These are phyloP conservation scores for Simalia tracyae DNA, from an alignment of 2,797 vertebrate species.

Conservation along the genomic window DNA sequence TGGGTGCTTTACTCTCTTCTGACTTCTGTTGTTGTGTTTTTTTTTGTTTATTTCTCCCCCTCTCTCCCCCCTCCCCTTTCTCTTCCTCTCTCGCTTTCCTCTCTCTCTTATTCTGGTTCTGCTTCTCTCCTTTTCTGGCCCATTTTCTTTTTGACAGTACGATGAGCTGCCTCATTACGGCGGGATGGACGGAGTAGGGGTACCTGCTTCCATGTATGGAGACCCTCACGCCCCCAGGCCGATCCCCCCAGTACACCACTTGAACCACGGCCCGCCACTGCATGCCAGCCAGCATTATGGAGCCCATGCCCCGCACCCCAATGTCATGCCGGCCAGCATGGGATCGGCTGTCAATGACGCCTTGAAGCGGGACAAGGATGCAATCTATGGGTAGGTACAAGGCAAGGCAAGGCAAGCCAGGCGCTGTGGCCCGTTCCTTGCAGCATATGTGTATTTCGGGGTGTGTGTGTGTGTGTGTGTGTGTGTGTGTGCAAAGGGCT, in stretches of 20 bases:
- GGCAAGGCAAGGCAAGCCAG: constrained; percentile 28
- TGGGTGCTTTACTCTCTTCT: constrained; percentile 71
- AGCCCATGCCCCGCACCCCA: constrained; percentile 96
- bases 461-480: not conserved
- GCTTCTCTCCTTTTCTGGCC: constrained; percentile 49
- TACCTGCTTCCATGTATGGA: constrained; percentile 98
- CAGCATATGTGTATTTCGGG: constrained; percentile 22
- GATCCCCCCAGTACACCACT: constrained; percentile 97
- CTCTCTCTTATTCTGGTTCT: not conserved
- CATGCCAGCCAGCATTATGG: constrained; percentile 99
- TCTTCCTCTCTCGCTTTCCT: constrained; percentile 24
- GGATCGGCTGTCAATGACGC: constrained; percentile 99
- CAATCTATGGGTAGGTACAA: constrained; percentile 95
- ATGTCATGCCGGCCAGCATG: constrained; percentile 99
- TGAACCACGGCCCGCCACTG: constrained; percentile 98
- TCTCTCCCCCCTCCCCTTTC: constrained; percentile 5
- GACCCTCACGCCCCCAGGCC: constrained; percentile 96
- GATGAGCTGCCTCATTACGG: constrained; percentile 99
- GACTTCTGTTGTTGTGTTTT: constrained; percentile 73
- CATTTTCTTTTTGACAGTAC: constrained; percentile 84
- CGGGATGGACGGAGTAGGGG: constrained; percentile 98
- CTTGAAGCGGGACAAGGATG: constrained; percentile 99
- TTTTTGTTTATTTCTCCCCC: constrained; percentile 16
- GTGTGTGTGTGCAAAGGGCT: not conserved
- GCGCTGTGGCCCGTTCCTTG: constrained; percentile 50